Evolutionary conservation across 2,113 vertebrate genomes (phyloP), one percentile per base, ranked within the genome.

Genomic region (Stictonetta naevosa): DNA sequence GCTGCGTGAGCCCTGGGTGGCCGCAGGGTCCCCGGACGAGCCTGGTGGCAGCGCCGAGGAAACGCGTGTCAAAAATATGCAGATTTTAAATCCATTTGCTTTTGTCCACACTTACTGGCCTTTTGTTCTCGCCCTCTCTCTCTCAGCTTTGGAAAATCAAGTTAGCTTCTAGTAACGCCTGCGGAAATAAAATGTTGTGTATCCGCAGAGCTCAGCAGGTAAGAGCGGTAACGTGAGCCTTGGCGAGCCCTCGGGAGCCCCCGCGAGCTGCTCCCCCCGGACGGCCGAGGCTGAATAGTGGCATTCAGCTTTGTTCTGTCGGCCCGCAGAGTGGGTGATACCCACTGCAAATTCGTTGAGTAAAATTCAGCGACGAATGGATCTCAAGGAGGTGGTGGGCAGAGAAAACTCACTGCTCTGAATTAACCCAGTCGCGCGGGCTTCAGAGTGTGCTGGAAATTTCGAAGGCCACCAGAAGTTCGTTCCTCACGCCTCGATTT

Each of bases 121-220:
- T 1, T 19, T 80, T 38, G 40, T 0, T 25, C 74, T 85, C 34
- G 6, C 11, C 83, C 34, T 4, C 11, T 62, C 76, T 62, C 84
- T 23, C 0, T 2, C 0, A 53, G 15, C 14, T 67, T 36, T 63
- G 64, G 34, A 6, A 63, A 78, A 34, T 2, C 9, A 44, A 10
- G 18, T 3, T 7, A 5, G 5, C 17, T 59, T 42, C 42, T 18
- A 1, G 7, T 9, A 4, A 3, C 3, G 0, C n/a, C 26, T 42
- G 13, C 59, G 22, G 83, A 26, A 52, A 10, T 0, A 1, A 8
- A 13, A 9, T 0, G 36, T 36, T 16, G 1, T 9, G 2, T 10
- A 4, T 23, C 9, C 7, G 0, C 2, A 2, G 10, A 1, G 0
- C 7, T 36, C 34, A 2, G 22, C 2, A 2, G 64, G 11, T 26